Conservation (phyloP, 2,888 invertebrate genomes). For the Caenorhabditis sulstoni region DNA sequence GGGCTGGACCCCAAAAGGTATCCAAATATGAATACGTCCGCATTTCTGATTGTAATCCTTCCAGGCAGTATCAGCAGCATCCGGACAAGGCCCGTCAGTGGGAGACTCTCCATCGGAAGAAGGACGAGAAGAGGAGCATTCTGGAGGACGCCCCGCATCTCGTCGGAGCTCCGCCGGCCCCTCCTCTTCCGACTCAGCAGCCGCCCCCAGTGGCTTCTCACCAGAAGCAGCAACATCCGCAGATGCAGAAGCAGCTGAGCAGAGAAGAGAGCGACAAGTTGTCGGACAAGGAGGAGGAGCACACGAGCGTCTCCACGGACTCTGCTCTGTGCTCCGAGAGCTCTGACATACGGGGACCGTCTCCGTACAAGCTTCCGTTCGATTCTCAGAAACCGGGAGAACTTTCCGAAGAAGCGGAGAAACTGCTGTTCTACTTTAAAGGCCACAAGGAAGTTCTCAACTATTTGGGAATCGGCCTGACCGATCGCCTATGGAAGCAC, state of each 20-base stretch:
- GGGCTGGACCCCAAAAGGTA: slow-evolving; percentile 18
- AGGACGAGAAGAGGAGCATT: slow-evolving; percentile 51
- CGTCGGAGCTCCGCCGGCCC: slow-evolving; percentile 14
- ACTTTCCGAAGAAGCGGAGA: slow-evolving; percentile 67
- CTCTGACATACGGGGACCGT: slow-evolving; percentile 34
- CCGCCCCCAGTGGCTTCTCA: slow-evolving; percentile 7
- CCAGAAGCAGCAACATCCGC: slow-evolving; percentile 36
- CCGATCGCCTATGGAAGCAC: slow-evolving; percentile 67
- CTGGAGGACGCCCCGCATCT: slow-evolving; percentile 34
- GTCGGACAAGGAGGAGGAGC: slow-evolving; percentile 59
- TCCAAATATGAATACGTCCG: too few species aligned
- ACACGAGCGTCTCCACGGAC: slow-evolving; percentile 66
- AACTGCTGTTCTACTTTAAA: slow-evolving; percentile 68
- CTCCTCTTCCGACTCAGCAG: slow-evolving; percentile 26
- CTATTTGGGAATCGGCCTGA: slow-evolving; percentile 67
- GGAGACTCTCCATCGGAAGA: slow-evolving; percentile 65
- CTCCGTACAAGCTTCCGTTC: slow-evolving; percentile 53
- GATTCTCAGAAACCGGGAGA: slow-evolving; percentile 54
- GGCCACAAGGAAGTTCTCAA: slow-evolving; percentile 66
- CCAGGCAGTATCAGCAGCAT: slow-evolving; percentile 25
- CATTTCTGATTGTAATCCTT: neutral
- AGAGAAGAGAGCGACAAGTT: slow-evolving; percentile 47
- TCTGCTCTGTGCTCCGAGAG: slow-evolving; percentile 60
- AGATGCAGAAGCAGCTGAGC: slow-evolving; percentile 28
- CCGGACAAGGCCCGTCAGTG: slow-evolving; percentile 62